phyloP scores from a whole-genome alignment of 2,888 invertebrate species.

The Helleia helle region DNA sequence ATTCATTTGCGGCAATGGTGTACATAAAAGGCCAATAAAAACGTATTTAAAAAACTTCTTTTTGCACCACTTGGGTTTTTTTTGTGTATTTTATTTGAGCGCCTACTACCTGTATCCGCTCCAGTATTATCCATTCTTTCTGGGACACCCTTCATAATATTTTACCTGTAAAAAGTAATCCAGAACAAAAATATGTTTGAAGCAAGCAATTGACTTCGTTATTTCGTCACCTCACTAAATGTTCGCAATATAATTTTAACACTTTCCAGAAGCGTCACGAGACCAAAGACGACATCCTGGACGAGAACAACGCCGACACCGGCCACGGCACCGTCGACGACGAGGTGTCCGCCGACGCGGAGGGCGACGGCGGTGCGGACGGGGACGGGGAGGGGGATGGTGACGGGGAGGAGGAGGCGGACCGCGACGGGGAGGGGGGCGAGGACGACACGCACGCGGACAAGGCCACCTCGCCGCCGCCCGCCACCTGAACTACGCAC shows the following conservation, averaged over 20 bases:
- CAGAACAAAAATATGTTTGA: no score
- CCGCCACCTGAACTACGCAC: slow-evolving; percentile 28
- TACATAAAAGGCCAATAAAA: no score
- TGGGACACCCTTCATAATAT: no score
- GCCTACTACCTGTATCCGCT: no score
- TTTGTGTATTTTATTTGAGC: no score
- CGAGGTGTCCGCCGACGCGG: slow-evolving; percentile 25
- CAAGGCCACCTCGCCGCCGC: slow-evolving; percentile 72
- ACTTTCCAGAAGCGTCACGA: slow-evolving; percentile 47
- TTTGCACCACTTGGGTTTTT: no score
- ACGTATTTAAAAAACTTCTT: no score
- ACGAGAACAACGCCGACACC: slow-evolving; percentile 27
- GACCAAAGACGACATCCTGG: slow-evolving; percentile 42
- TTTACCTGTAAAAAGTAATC: no score
- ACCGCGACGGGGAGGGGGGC: slow-evolving; percentile 31
- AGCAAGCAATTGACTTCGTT: background rate
- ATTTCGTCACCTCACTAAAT: background rate
- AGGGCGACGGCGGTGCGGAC: slow-evolving; percentile 26
- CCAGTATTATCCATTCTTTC: no score
- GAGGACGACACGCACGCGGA: slow-evolving; percentile 39
- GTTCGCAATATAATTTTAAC: no score
- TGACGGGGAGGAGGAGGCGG: slow-evolving; percentile 37
- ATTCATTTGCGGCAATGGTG: no score
- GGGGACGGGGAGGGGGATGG: slow-evolving; percentile 35
- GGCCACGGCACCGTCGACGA: slow-evolving; percentile 33